phyloP scores from a whole-genome alignment of 2,113 vertebrate genomes.

The Monopterus albus region DNA sequence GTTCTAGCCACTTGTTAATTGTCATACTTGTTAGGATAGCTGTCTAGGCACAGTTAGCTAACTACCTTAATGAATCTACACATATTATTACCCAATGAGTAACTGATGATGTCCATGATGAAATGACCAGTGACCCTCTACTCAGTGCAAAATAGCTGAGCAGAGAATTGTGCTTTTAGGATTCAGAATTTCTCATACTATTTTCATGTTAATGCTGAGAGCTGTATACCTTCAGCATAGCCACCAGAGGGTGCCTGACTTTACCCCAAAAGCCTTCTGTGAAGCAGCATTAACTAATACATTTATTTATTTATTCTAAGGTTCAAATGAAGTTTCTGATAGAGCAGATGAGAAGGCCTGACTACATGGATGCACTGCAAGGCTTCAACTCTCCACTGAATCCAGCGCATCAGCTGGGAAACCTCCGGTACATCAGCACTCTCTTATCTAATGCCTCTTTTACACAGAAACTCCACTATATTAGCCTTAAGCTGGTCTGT shows the following conservation, averaged over 20 bases:
- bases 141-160: background rate
- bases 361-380: conserved; percentile 98
- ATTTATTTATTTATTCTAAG: conserved; percentile 77
- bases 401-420: conserved; percentile 96
- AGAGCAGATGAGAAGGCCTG: conserved; percentile 96
- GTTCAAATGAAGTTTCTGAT: conserved; percentile 99
- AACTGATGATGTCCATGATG: background rate
- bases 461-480: no score
- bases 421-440: conserved; percentile 85
- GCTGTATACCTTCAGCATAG: background rate
- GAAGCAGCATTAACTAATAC: conserved; percentile 19
- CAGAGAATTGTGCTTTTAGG: no score
- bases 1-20: no score
- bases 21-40: no score
- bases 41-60: background rate
- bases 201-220: background rate
- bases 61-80: background rate
- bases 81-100: background rate
- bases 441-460: conserved; percentile 15
- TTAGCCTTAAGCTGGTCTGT: no score
- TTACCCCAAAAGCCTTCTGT: background rate
- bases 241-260: conserved; percentile 24
- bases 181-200: no score
- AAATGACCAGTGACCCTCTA: background rate
- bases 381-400: conserved; percentile 97